Percentiles rank a stretch among this genome's conserved stretches.
Evolutionary conservation across 1,140 invertebrate species (phyloP).

Genomic region (Bemisia tabaci): DNA sequence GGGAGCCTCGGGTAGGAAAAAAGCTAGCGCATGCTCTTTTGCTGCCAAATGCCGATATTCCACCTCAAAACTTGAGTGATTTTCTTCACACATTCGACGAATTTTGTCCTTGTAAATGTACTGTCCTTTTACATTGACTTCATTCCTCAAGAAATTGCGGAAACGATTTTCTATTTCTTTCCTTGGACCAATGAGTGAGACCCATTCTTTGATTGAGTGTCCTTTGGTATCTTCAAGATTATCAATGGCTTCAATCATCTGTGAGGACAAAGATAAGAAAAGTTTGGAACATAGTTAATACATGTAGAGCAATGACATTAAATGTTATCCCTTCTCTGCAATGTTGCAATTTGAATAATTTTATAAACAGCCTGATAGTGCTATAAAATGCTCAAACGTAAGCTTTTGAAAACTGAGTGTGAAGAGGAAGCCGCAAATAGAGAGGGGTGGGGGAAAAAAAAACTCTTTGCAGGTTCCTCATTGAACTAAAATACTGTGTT

Average conservation of each 20-base stretch:
- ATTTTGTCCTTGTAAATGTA: conserved; percentile 90
- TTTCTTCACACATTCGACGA: conserved; percentile 86
- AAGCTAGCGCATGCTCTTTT: conserved; percentile 85
- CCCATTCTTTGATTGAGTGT: conserved; percentile 86
- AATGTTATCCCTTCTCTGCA: background rate
- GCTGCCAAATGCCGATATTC: conserved; percentile 83
- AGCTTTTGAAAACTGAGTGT: no score
- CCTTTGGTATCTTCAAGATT: conserved; percentile 95
- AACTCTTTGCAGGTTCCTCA: no score
- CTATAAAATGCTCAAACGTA: no score
- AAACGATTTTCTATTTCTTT: conserved; percentile 96
- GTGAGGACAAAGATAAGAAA: conserved; percentile 20
- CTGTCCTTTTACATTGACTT: conserved; percentile 66
- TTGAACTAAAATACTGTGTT: no score
- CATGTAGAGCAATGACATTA: no score
- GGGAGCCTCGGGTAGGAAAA: conserved; percentile 94
- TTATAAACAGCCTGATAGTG: no score
- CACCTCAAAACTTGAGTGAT: conserved; percentile 80
- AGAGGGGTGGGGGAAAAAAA: no score
- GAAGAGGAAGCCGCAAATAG: no score
- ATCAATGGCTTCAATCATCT: conserved; percentile 92
- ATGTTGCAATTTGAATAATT: background rate
- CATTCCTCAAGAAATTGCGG: conserved; percentile 87
- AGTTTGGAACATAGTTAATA: no score
- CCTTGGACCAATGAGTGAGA: conserved; percentile 84